Evolutionary conservation across 2,888 invertebrate genomes (phyloP).

Genomic region (Scotopteryx bipunctaria): DNA sequence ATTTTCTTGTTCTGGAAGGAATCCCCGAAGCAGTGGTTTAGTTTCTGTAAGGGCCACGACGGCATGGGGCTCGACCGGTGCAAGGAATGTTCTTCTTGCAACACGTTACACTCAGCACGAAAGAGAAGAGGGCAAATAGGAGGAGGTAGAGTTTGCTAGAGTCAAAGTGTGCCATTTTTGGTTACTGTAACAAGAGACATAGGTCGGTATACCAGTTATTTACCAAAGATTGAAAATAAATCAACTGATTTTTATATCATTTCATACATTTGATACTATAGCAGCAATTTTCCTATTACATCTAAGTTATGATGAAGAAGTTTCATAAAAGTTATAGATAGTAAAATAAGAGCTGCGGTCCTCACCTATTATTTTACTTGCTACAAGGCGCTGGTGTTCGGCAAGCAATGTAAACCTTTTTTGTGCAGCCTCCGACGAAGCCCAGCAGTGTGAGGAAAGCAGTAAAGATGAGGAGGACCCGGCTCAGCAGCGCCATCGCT

Average conservation of each 20-base stretch:
- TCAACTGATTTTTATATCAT: no score
- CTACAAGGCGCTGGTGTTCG: constrained; percentile 63
- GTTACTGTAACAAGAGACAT: constrained; percentile 27
- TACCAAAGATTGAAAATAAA: no score
- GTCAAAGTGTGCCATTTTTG: constrained; percentile 52
- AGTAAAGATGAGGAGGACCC: constrained; percentile 45
- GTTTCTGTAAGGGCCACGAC: constrained; percentile 58
- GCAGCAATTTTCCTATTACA: no score
- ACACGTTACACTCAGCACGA: constrained; percentile 47
- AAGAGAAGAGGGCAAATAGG: constrained; percentile 53
- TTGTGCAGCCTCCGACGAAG: constrained; percentile 57
- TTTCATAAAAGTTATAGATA: no score
- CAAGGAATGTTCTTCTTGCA: constrained; percentile 55
- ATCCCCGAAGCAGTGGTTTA: constrained; percentile 23
- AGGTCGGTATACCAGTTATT: neutral
- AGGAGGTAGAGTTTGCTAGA: constrained; percentile 47
- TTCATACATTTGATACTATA: no score
- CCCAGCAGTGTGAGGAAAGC: constrained; percentile 49
- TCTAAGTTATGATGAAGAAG: no score
- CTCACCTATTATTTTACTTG: constrained; percentile 47
- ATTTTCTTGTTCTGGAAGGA: constrained; percentile 1
- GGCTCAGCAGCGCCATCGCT: constrained; percentile 57
- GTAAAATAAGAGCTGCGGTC: no score
- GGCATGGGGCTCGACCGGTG: constrained; percentile 61
- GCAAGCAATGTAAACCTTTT: constrained; percentile 67